phyloP scores from a whole-genome alignment of 2,113 vertebrate genomes.

The Myanophis thanlyinensis region DNA sequence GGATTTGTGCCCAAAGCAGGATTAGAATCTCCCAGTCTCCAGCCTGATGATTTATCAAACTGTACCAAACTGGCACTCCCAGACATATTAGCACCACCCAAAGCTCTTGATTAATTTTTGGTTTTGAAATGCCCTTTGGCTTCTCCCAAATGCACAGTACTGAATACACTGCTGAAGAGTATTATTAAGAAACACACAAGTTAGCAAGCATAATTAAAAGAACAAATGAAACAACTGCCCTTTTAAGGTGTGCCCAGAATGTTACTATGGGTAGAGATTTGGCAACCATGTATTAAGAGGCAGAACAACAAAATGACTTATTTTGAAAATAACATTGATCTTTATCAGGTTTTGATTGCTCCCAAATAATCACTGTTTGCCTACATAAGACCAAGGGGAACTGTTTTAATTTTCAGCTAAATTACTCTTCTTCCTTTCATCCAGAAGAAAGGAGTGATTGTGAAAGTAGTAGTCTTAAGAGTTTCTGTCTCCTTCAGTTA shows the following conservation, averaged over 20 bases:
- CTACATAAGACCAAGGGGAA: background rate
- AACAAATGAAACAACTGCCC: background rate
- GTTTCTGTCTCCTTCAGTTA: background rate
- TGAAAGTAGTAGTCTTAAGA: background rate
- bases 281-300: background rate
- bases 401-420: fast-evolving
- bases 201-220: background rate
- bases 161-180: background rate
- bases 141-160: background rate
- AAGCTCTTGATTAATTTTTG: background rate
- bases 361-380: fast-evolving
- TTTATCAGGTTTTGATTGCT: background rate
- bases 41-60: background rate
- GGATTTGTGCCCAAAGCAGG: background rate
- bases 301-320: conserved; percentile 17
- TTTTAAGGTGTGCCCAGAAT: background rate
- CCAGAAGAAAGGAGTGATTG: background rate
- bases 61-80: background rate
- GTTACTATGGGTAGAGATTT: background rate
- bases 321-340: conserved; percentile 15
- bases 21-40: background rate
- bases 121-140: background rate
- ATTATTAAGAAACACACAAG: background rate
- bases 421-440: background rate
- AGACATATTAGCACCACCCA: background rate